Evolutionary conservation across 2,888 invertebrate genomes (phyloP).

Genomic region (Chrysolina oricalcia): DNA sequence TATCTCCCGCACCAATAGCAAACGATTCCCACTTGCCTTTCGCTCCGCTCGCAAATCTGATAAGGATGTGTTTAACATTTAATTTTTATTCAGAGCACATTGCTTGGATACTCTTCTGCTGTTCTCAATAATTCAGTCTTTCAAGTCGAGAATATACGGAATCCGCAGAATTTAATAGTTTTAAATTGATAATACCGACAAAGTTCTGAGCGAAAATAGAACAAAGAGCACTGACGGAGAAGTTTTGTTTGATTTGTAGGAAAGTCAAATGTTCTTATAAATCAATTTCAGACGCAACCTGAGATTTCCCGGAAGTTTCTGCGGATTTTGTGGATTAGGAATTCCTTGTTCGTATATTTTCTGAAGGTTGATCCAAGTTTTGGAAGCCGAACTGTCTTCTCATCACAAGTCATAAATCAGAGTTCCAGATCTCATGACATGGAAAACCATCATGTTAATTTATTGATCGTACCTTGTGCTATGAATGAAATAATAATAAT

Average conservation of each 20-base stretch:
- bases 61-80: constrained; percentile 35
- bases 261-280: constrained; percentile 20
- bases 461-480: too few relatives aligned
- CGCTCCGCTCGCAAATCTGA: constrained; percentile 39
- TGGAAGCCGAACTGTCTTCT: not conserved
- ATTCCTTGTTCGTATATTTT: not conserved
- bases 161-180: constrained; percentile 32
- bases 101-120: constrained; percentile 17
- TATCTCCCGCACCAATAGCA: constrained; percentile 1
- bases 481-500: too few relatives aligned
- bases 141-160: constrained; percentile 19
- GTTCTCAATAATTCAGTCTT: constrained; percentile 22
- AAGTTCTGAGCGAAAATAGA: constrained; percentile 13
- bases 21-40: constrained; percentile 32
- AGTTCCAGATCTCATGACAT: too few relatives aligned
- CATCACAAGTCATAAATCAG: too few relatives aligned
- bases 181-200: constrained; percentile 19
- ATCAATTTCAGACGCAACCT: constrained; percentile 7
- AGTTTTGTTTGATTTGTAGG: constrained; percentile 8
- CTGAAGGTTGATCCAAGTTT: not conserved
- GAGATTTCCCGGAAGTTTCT: not conserved
- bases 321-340: not conserved
- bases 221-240: not conserved
- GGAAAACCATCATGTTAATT: too few relatives aligned
- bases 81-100: constrained; percentile 35